These are phyloP conservation scores for Zelleria hepariella DNA, from an alignment of 2,888 invertebrate species.

Conservation along the genomic window DNA sequence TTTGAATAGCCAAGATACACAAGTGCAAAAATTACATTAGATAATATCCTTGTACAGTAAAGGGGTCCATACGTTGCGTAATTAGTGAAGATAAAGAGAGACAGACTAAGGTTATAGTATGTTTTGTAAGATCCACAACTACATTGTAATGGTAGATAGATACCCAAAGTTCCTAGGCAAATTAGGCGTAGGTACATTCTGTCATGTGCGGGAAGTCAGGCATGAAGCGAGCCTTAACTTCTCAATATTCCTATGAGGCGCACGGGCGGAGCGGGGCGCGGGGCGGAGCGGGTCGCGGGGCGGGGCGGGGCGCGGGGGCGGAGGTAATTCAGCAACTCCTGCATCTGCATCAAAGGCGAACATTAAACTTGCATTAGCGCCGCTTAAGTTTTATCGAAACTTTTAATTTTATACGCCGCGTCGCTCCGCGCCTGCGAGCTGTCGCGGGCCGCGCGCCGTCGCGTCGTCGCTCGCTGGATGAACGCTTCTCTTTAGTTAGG, in stretches of 20 bases:
- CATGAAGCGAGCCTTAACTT: neutral
- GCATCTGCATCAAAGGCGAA: constrained; percentile 49
- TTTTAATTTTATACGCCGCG: constrained; percentile 31
- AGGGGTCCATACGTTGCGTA: too few species aligned
- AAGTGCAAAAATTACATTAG: too few species aligned
- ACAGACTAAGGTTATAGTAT: too few species aligned
- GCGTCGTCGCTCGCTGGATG: neutral
- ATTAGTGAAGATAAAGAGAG: too few species aligned
- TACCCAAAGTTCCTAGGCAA: too few species aligned
- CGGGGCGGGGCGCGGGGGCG: neutral
- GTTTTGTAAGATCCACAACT: too few species aligned
- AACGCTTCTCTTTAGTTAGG: neutral
- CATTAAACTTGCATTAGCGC: constrained; percentile 61
- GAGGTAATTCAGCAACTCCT: constrained; percentile 22
- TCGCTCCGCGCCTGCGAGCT: constrained; percentile 11
- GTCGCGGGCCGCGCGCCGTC: neutral
- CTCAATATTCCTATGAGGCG: neutral
- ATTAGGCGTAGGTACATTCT: too few species aligned
- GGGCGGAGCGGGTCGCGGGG: too few species aligned
- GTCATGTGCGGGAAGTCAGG: too few species aligned
- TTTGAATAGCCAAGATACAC: too few species aligned
- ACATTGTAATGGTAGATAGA: too few species aligned
- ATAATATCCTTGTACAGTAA: too few species aligned
- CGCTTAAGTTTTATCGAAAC: constrained; percentile 45
- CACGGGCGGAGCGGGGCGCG: neutral